These are phyloP conservation scores for Ceratosolen fusciceps DNA, from an alignment of 1,140 invertebrate genomes.

Conservation along the genomic window DNA sequence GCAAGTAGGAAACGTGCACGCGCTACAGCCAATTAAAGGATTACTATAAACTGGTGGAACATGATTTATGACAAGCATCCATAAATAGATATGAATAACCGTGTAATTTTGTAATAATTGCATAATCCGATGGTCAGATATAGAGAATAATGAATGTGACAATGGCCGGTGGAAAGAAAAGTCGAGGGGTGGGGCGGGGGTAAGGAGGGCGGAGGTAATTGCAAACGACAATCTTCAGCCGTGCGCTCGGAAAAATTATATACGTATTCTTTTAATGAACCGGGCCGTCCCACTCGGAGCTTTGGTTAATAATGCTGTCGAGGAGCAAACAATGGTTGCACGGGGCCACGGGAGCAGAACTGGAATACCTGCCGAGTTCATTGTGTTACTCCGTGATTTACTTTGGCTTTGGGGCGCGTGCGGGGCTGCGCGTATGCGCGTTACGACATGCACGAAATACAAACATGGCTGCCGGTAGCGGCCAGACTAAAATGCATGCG, in stretches of 20 bases:
- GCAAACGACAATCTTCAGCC: not conserved
- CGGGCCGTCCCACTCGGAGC: not conserved
- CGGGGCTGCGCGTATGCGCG: not conserved
- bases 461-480: not conserved
- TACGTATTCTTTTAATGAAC: not conserved
- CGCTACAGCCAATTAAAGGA: too few relatives aligned
- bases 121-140: too few relatives aligned
- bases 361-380: constrained; percentile 47
- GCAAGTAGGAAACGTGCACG: too few relatives aligned
- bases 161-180: not conserved
- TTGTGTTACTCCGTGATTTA: constrained; percentile 49
- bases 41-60: too few relatives aligned
- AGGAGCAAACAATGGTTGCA: constrained; percentile 28
- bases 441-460: not conserved
- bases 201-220: not conserved
- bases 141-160: too few relatives aligned
- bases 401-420: constrained; percentile 16
- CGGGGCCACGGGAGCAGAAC: constrained; percentile 29
- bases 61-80: too few relatives aligned
- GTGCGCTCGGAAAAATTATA: not conserved
- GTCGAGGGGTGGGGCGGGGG: not conserved
- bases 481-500: constrained; percentile 18
- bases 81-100: too few relatives aligned
- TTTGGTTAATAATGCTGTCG: constrained; percentile 13
- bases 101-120: too few relatives aligned